Conservation (phyloP, 2,888 invertebrate species). For the Mechanitis messenoides region DNA sequence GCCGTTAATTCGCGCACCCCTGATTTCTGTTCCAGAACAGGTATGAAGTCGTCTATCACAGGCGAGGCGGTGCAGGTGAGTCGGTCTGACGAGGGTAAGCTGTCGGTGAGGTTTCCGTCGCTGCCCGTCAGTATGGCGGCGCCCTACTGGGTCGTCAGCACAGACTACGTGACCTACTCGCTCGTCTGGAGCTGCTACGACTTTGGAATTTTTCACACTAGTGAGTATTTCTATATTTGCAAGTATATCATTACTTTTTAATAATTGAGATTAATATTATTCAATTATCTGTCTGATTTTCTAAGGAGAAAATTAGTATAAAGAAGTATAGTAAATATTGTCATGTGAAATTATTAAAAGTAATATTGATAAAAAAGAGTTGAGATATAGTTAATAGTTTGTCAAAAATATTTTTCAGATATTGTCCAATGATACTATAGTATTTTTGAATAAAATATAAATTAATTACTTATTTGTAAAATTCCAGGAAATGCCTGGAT, state of each 20-base stretch:
- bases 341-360: too few species aligned
- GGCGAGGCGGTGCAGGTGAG: slow-evolving; percentile 74
- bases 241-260: background rate
- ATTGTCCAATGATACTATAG: too few species aligned
- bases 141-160: slow-evolving; percentile 80
- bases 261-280: too few species aligned
- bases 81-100: slow-evolving; percentile 75
- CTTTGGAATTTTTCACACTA: slow-evolving; percentile 71
- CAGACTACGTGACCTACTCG: slow-evolving; percentile 83
- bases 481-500: slow-evolving; percentile 77
- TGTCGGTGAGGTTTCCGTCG: slow-evolving; percentile 79
- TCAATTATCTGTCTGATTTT: too few species aligned
- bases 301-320: too few species aligned
- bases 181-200: slow-evolving; percentile 81
- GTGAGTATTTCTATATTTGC: slow-evolving; percentile 42
- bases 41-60: slow-evolving; percentile 71
- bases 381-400: too few species aligned
- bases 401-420: too few species aligned
- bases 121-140: slow-evolving; percentile 73
- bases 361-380: too few species aligned
- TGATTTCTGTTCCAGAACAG: slow-evolving; percentile 62
- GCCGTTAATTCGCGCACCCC: too few species aligned
- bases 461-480: too few species aligned
- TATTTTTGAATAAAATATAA: too few species aligned
- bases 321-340: too few species aligned